These are phyloP conservation scores for Dendrolimus kikuchii DNA, from an alignment of 1,140 invertebrate species.

Conservation along the genomic window DNA sequence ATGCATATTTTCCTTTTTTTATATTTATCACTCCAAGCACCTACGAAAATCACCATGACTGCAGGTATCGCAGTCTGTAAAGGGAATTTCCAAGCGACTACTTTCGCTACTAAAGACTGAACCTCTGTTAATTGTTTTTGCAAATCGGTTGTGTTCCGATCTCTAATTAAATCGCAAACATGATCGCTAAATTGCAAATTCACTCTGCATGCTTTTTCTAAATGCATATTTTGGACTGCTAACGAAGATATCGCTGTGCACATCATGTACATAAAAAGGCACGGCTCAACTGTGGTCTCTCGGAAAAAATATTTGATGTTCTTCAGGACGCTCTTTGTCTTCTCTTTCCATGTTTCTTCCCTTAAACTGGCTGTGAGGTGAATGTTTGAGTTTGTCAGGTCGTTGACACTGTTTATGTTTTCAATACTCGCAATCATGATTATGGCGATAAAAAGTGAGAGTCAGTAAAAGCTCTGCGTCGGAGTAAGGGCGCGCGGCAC, in stretches of 20 bases:
- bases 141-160: constrained; percentile 60
- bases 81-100: constrained; percentile 70
- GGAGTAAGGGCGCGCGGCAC: constrained; percentile 28
- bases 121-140: constrained; percentile 66
- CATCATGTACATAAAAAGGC: constrained; percentile 58
- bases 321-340: constrained; percentile 42
- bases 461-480: constrained; percentile 43
- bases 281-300: constrained; percentile 61
- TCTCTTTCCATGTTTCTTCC: constrained; percentile 40
- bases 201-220: constrained; percentile 75
- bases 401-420: constrained; percentile 34
- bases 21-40: constrained; percentile 77
- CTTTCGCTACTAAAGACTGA: constrained; percentile 73
- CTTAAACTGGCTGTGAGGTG: constrained; percentile 35
- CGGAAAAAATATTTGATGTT: constrained; percentile 36
- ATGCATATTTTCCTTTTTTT: constrained; percentile 78
- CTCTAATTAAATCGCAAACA: constrained; percentile 74
- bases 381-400: constrained; percentile 54
- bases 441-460: constrained; percentile 38
- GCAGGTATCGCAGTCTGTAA: constrained; percentile 73
- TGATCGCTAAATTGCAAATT: constrained; percentile 73
- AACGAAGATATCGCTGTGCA: constrained; percentile 53
- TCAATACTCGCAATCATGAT: constrained; percentile 45
- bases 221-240: constrained; percentile 63
- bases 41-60: constrained; percentile 76